Conservation (phyloP, 2,797 vertebrate genomes). For the Sebastolobus altivelis region DNA sequence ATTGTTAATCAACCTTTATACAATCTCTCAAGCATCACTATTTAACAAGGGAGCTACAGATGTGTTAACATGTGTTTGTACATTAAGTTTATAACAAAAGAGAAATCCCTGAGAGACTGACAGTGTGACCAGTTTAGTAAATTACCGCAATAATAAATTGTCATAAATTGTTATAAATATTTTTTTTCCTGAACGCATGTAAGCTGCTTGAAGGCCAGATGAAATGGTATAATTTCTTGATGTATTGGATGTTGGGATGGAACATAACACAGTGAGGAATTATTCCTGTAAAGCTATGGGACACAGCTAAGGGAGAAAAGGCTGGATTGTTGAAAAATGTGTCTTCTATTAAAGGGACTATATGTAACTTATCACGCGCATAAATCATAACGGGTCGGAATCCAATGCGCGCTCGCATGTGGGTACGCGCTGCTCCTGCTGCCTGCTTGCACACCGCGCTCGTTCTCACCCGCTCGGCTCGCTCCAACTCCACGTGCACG, state of each 20-base stretch:
- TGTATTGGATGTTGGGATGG: background rate
- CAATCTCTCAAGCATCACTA: background rate
- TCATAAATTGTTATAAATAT: background rate
- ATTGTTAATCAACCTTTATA: background rate
- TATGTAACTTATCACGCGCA: too few relatives aligned
- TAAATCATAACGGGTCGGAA: too few relatives aligned
- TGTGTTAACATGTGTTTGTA: background rate
- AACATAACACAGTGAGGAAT: background rate
- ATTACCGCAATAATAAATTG: background rate
- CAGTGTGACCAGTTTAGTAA: background rate
- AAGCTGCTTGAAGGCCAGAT: background rate
- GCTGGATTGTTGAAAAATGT: background rate
- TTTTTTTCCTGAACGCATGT: background rate
- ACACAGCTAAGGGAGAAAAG: background rate
- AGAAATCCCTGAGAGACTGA: background rate
- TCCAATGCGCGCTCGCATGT: too few relatives aligned
- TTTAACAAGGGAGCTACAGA: background rate
- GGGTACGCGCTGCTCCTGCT: too few relatives aligned
- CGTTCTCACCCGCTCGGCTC: too few relatives aligned
- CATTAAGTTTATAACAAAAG: background rate
- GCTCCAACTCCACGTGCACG: too few relatives aligned
- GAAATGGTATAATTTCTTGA: background rate
- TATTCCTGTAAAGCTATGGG: background rate
- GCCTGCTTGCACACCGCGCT: too few relatives aligned
- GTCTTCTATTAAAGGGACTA: background rate